phyloP scores from a whole-genome alignment of 2,113 vertebrate species.

The Cyprichromis sp. region DNA sequence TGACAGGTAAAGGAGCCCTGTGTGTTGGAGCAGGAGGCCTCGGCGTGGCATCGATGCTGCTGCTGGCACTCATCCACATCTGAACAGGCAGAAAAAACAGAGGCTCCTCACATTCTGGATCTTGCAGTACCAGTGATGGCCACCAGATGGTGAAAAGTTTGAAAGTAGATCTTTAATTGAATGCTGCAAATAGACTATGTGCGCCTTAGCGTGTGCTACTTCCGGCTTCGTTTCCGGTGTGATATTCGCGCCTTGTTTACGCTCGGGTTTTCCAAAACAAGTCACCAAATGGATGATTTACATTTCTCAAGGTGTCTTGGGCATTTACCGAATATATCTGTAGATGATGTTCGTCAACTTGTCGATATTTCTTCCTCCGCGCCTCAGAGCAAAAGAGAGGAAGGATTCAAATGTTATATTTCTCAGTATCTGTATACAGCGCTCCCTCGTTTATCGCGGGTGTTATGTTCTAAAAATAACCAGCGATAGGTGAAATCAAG shows the following conservation, averaged over 20 bases:
- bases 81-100: conserved; percentile 23
- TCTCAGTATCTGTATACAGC: neutral
- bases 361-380: neutral
- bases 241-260: neutral
- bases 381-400: neutral
- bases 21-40: conserved; percentile 83
- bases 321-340: neutral
- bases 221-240: neutral
- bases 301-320: neutral
- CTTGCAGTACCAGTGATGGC: neutral
- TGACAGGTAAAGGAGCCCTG: conserved; percentile 84
- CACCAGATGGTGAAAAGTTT: neutral
- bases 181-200: neutral
- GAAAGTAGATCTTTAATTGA: neutral
- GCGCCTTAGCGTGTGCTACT: neutral
- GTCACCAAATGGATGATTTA: neutral
- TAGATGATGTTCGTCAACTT: neutral
- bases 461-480: neutral
- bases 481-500: too few relatives aligned
- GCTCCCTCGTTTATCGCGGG: neutral
- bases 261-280: neutral
- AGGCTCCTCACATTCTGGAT: neutral
- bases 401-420: neutral
- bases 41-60: conserved; percentile 71
- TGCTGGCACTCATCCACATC: conserved; percentile 84